A percentile compares a stretch with the other conserved stretches of the same genome.
Conservation (phyloP, 2,113 vertebrate species). For the Okapia johnstoni region DNA sequence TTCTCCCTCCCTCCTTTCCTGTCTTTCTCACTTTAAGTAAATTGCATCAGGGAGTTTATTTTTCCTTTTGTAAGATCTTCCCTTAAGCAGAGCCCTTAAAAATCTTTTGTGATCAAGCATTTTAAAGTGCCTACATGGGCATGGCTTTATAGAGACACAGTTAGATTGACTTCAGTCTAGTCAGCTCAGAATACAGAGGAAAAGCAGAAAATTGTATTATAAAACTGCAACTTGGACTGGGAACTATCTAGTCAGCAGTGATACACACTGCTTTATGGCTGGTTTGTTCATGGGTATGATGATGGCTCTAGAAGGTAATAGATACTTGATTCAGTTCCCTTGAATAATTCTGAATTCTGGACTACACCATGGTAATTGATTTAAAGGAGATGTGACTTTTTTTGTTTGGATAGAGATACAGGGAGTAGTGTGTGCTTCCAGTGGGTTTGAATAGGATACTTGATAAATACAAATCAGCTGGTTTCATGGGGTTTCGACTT, state of each 20-base stretch:
- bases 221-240: background rate
- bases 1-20: background rate
- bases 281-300: background rate
- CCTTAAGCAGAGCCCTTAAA: background rate
- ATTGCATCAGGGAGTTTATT: background rate
- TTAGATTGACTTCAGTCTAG: background rate
- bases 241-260: background rate
- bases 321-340: background rate
- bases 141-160: background rate
- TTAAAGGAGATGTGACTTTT: background rate
- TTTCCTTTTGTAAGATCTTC: background rate
- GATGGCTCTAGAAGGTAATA: background rate
- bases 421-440: background rate
- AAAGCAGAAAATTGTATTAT: constrained; percentile 16
- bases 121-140: background rate
- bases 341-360: background rate
- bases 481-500: constrained; percentile 28
- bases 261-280: background rate
- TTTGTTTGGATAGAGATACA: background rate
- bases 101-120: background rate
- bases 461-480: background rate
- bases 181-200: background rate
- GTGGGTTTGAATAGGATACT: constrained; percentile 35
- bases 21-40: background rate
- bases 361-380: background rate